Evolutionary conservation across 2,113 vertebrate genomes (phyloP), one percentile per base, ranked within the genome.

Genomic region (Psilopogon haemacephalus): DNA sequence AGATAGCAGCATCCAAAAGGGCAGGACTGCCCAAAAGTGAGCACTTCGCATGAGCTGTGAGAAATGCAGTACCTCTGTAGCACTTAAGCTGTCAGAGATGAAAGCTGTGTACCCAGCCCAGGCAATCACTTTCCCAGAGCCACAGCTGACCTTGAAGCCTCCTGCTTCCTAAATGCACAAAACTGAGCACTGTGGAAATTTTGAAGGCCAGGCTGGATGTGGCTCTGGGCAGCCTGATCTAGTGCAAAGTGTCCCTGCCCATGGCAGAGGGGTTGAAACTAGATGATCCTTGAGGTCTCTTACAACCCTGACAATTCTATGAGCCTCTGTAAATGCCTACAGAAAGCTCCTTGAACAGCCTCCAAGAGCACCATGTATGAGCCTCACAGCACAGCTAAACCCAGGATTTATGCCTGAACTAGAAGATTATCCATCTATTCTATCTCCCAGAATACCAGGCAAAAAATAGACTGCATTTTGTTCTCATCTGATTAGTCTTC

Each of bases 351-450:
- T 26, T 55, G n/a, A 67, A 88, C 14, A 78, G 48, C 15, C 28
- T 58, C 44, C 46, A 30, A 83, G 21, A 76, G 27, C 24, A 55
- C 15, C 21, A 55, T 0, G 0, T 30, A 46, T 6, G 11, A 84
- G 73, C 7, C 40, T 74, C 8, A 38, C 1, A 86, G 44, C 33
- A 82, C 26, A 81, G 9, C 14, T 24, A 76, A 81, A 71, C 2
- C 8, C 20, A 74, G 48, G 35, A 78, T 77, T 81, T 84, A 48
- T 60, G 52, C 10, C 48, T 87, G 14, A 59, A 63, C 32, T 58
- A 62, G 6, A 48, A 60, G 42, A 82, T 32, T 38, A 48, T 68
- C 23, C 27, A n/a, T 30, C 24, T 62, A 33, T 27, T 71, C 56
- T 78, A 30, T 42, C 26, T 52, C 60, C 38, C 52, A 81, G 33